phyloP scores from a whole-genome alignment of 2,113 vertebrate genomes.

The Pelodiscus sinensis region DNA sequence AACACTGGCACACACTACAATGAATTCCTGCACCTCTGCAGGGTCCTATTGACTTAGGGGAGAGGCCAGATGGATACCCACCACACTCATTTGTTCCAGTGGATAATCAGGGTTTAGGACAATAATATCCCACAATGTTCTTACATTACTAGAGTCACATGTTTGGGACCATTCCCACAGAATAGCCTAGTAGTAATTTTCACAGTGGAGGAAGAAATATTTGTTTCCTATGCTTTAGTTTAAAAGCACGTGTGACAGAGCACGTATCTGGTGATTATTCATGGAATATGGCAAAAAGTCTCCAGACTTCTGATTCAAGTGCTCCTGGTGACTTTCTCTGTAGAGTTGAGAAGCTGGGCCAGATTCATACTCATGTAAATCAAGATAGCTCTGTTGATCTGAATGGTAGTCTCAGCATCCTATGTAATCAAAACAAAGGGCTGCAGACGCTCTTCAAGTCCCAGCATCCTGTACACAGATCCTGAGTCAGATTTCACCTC shows the following conservation, averaged over 20 bases:
- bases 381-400: background rate
- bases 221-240: background rate
- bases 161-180: accelerated
- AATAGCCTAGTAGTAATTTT: background rate
- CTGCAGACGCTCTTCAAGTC: background rate
- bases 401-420: background rate
- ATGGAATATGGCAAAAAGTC: background rate
- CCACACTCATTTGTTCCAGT: background rate
- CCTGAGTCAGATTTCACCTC: background rate
- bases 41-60: background rate
- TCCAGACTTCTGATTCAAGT: background rate
- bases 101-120: accelerated
- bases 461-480: background rate
- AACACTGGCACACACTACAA: accelerated
- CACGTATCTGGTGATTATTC: background rate
- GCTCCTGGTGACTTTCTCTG: accelerated
- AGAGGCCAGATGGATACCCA: accelerated
- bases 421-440: background rate
- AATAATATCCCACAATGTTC: accelerated
- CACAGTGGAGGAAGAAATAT: background rate
- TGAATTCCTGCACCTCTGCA: too few species aligned
- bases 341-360: background rate
- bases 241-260: background rate
- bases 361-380: background rate
- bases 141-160: accelerated